Evolutionary conservation across 2,797 vertebrate species (phyloP).

Genomic region (Eutrigla gurnardus): DNA sequence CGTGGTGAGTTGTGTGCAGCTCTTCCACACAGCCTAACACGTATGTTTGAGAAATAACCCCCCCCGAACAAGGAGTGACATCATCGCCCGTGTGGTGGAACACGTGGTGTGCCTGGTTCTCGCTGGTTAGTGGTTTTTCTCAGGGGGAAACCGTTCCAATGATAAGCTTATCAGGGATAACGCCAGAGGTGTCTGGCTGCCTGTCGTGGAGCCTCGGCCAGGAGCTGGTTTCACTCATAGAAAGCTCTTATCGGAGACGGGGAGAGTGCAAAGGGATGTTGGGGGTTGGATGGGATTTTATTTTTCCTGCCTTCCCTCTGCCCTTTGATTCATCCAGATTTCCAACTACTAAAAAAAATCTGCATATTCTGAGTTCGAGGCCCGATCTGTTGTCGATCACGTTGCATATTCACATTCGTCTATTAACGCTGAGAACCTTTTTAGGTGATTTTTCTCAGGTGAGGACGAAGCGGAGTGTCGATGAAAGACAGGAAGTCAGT

Average conservation of each 20-base stretch:
- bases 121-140: slow-evolving; percentile 54
- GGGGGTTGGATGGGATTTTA: slow-evolving; percentile 11
- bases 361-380: neutral
- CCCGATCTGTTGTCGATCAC: neutral
- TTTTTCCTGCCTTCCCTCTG: neutral
- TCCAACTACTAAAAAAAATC: neutral
- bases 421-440: neutral
- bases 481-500: slow-evolving; percentile 25
- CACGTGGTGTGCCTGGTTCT: slow-evolving; percentile 20
- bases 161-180: slow-evolving; percentile 75
- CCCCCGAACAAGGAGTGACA: neutral
- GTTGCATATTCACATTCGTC: rapidly evolving
- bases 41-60: neutral
- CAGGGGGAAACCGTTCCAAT: slow-evolving; percentile 47
- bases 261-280: slow-evolving; percentile 1
- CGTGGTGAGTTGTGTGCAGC: neutral
- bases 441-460: neutral
- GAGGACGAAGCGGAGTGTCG: slow-evolving; percentile 4
- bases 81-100: neutral
- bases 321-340: neutral
- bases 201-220: slow-evolving; percentile 51
- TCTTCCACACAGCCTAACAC: neutral
- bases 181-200: slow-evolving; percentile 70
- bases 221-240: slow-evolving; percentile 72
- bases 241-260: slow-evolving; percentile 63